These are phyloP conservation scores for Tor tambroides DNA, from an alignment of 2,113 vertebrate species.

Conservation along the genomic window DNA sequence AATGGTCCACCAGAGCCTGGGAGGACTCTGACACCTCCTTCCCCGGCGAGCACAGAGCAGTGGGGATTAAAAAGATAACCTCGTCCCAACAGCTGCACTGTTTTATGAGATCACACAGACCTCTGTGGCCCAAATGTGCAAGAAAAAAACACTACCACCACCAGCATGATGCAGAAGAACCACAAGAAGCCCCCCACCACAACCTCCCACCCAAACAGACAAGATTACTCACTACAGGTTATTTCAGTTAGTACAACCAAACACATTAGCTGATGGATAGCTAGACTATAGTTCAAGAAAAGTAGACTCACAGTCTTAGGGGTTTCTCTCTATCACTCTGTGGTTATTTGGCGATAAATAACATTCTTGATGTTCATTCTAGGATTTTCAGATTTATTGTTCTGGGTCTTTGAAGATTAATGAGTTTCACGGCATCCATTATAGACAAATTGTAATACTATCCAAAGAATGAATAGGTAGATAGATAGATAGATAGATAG, in stretches of 20 bases:
- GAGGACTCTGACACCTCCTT: slow-evolving; percentile 34
- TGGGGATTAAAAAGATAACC: slow-evolving; percentile 50
- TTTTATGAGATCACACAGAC: slow-evolving; percentile 33
- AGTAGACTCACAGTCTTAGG: not conserved
- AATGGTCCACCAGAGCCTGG: slow-evolving; percentile 2
- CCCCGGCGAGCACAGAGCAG: slow-evolving; percentile 39
- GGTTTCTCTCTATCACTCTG: no score
- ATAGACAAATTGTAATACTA: no score
- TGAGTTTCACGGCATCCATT: no score
- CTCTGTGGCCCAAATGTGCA: slow-evolving; percentile 13
- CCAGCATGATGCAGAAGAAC: slow-evolving; percentile 33
- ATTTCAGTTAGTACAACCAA: not conserved
- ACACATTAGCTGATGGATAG: not conserved
- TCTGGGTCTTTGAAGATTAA: no score
- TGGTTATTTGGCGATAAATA: no score
- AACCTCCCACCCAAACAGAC: not conserved
- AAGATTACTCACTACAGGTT: not conserved
- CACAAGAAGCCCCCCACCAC: slow-evolving; percentile 32
- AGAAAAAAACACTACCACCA: slow-evolving; percentile 7
- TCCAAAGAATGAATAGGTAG: no score
- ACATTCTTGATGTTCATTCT: no score
- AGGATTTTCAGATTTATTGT: no score
- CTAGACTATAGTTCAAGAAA: not conserved
- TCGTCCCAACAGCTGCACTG: slow-evolving; percentile 49
- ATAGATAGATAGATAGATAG: no score